These are phyloP conservation scores for Actinemys pallida DNA, from an alignment of 2,113 vertebrate genomes.

Conservation along the genomic window DNA sequence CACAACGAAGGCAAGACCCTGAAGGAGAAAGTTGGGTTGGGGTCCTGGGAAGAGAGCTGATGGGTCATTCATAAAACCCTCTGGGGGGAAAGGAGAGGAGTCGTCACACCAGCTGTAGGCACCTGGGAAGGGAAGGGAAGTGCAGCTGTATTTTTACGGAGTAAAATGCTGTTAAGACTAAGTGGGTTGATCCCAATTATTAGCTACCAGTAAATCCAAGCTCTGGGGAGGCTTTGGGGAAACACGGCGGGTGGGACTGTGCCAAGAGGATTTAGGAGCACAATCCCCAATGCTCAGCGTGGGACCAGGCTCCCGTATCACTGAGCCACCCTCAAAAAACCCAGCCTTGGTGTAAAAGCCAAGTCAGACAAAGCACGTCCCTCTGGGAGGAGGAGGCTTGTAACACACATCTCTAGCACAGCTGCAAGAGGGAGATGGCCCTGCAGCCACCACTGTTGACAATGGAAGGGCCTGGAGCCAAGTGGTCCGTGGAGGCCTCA, in stretches of 20 bases:
- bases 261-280: neutral
- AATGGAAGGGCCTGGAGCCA: too few species aligned
- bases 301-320: neutral
- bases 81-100: fast-evolving
- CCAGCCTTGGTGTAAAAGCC: neutral
- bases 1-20: neutral
- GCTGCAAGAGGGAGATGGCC: neutral
- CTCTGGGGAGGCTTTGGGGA: neutral
- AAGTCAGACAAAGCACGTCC: neutral
- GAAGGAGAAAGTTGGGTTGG: neutral
- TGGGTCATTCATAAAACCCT: neutral
- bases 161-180: neutral
- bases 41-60: neutral
- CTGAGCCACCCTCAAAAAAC: neutral
- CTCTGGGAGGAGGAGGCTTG: neutral
- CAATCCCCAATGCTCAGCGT: too few species aligned
- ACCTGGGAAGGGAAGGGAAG: neutral
- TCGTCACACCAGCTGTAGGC: neutral
- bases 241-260: neutral
- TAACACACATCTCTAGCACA: neutral
- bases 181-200: neutral
- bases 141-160: neutral
- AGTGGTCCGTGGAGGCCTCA: too few species aligned
- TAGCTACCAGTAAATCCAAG: neutral
- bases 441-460: too few species aligned